Evolutionary conservation across 2,113 vertebrate genomes (phyloP).

Genomic region (Ginglymostoma cirratum): DNA sequence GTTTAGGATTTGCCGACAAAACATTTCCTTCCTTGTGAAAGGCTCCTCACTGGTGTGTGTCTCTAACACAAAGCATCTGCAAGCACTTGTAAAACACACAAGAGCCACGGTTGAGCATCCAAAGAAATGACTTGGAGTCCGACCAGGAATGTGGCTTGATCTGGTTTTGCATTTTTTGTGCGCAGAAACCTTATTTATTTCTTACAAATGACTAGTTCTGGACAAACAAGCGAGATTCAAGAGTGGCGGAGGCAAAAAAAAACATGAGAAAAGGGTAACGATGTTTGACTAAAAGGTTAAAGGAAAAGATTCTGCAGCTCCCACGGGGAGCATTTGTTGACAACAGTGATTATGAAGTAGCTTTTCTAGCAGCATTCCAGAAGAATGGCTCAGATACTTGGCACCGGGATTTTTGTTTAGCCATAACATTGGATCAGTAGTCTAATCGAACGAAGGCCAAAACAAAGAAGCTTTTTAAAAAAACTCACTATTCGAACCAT

Average conservation of each 20-base stretch:
- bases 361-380: neutral
- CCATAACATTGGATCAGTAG: neutral
- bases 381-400: conserved; percentile 1
- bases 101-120: neutral
- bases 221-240: neutral
- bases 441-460: neutral
- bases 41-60: neutral
- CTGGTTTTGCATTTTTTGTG: neutral
- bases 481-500: neutral
- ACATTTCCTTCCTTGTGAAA: conserved; percentile 34
- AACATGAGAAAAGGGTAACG: neutral
- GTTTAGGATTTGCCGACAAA: conserved; percentile 14
- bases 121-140: neutral
- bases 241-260: neutral
- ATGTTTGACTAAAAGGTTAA: conserved; percentile 2
- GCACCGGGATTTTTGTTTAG: neutral
- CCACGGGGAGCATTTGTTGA: conserved; percentile 7
- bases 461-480: neutral
- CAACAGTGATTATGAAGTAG: neutral
- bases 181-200: neutral
- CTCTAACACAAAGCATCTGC: conserved; percentile 25
- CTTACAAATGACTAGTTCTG: neutral
- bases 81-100: neutral
- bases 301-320: neutral
- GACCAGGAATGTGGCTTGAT: conserved; percentile 20